A percentile compares a stretch with the other conserved stretches of the same genome.
phyloP scores from a whole-genome alignment of 2,888 invertebrate species.

The Clanis bilineata region DNA sequence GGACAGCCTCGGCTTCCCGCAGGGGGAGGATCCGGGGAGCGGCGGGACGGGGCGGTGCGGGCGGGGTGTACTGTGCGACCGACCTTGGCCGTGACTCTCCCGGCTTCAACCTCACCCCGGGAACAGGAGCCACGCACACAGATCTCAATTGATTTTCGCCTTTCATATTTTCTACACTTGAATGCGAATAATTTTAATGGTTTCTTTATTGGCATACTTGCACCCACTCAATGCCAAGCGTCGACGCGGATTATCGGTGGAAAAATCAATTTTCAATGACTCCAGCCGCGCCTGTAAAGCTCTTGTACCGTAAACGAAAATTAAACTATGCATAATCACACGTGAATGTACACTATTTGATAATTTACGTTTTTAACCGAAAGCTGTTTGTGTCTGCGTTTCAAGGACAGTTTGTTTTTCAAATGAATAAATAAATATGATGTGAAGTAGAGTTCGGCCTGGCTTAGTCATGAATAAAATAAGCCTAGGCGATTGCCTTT shows the following conservation, averaged over 20 bases:
- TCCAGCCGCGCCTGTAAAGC: neutral
- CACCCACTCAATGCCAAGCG: neutral
- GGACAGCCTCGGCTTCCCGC: slow-evolving; percentile 21
- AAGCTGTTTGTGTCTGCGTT: slow-evolving; percentile 6
- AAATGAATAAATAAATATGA: slow-evolving; percentile 23
- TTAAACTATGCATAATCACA: slow-evolving; percentile 3
- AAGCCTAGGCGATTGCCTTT: slow-evolving; percentile 21
- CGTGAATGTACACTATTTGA: slow-evolving; percentile 2
- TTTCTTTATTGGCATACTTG: slow-evolving; percentile 15
- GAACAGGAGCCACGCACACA: slow-evolving; percentile 52
- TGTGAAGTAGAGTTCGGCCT: slow-evolving; percentile 23
- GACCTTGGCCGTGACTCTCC: slow-evolving; percentile 80
- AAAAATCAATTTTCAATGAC: slow-evolving; percentile 6
- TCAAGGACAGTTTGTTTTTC: slow-evolving; percentile 22
- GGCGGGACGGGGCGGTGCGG: slow-evolving; percentile 28
- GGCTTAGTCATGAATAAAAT: slow-evolving; percentile 26
- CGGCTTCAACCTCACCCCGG: slow-evolving; percentile 49
- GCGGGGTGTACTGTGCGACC: slow-evolving; percentile 51
- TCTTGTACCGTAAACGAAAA: neutral
- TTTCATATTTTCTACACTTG: slow-evolving; percentile 36
- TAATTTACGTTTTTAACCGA: neutral
- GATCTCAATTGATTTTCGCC: slow-evolving; percentile 65
- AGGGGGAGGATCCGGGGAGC: slow-evolving; percentile 5
- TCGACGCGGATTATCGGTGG: neutral
- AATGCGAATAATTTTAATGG: slow-evolving; percentile 27